Conservation (phyloP, 2,797 vertebrate species). For the Enteromius fasciolatus region DNA sequence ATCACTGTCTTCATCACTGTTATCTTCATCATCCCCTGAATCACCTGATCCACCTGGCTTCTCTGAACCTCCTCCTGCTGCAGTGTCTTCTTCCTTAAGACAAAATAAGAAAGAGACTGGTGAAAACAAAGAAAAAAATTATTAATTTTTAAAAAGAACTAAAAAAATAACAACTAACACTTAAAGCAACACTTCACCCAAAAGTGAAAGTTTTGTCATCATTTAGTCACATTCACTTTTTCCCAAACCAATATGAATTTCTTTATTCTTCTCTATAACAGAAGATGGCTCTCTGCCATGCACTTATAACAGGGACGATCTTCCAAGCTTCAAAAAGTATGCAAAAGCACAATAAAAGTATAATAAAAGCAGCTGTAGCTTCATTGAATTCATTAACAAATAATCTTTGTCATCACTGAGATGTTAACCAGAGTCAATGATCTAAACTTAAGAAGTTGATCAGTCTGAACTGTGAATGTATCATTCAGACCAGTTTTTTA, state of each 20-base stretch:
- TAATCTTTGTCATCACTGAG: not conserved
- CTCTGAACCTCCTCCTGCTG: constrained; percentile 60
- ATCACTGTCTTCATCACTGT: constrained; percentile 71
- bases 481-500: not conserved
- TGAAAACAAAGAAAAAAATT: not conserved
- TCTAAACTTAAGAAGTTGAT: not conserved
- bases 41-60: constrained; percentile 68
- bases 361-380: not conserved
- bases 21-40: constrained; percentile 66
- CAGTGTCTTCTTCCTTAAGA: constrained; percentile 57
- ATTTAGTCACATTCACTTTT: not conserved
- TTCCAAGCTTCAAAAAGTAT: not conserved
- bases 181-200: not conserved
- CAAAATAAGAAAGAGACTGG: constrained; percentile 14
- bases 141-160: not conserved
- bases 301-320: not conserved
- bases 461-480: not conserved
- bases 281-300: not conserved
- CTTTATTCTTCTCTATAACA: not conserved
- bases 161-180: not conserved
- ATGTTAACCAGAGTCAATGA: not conserved
- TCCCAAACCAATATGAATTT: not conserved
- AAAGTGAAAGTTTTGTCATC: not conserved
- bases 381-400: not conserved
- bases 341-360: not conserved